Evolutionary conservation across 2,797 vertebrate genomes (phyloP), one percentile per base, ranked within the genome.

Genomic region (Gymnopithys bicolor): DNA sequence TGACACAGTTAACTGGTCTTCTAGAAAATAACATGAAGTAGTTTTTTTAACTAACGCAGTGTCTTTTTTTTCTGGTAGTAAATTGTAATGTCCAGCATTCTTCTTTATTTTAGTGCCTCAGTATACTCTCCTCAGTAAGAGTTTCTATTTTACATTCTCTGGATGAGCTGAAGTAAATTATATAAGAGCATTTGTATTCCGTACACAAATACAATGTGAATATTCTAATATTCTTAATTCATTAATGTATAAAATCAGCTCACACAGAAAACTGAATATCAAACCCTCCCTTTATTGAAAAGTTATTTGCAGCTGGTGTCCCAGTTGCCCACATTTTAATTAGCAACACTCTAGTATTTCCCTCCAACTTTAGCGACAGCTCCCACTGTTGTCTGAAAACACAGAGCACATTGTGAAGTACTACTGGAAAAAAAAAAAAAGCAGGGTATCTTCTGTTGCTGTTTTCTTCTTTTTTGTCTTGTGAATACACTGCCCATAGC

Each of bases 381-480:
- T 88, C 88, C 43, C 51, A 49, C 43, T 86, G 82, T 39, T 86
- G 48, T 41, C 48, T 92, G 43, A 80, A 66, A 81, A 24, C 82
- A 95, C 5, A 1, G 51, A 63, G 48, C 1, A 11, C 33, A 39
- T 19, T 90, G 51, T 81, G 43, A 91, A 87, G 27, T 28, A 62
- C 22, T 27, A 8, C 43, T 75, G 52, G 22, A 13, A 5, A 62
- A 55, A 64, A 59, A 55, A 74, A 64, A 59, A 59, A 53, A n/a
- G 14, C 43, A 45, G 11, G 22, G 27, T 79, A 49, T 84, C 32
- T 83, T 89, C 41, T 85, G 46, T 60, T 87, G 41, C 25, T 73
- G 77, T 58, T 92, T 84, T 93, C 78, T 91, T 79, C 81, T 41
- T 89, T 76, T 74, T 80, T 69, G 60, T 74, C 66, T 77, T 71